phyloP scores from a whole-genome alignment of 2,113 vertebrate species.

The Hyaena hyaena region DNA sequence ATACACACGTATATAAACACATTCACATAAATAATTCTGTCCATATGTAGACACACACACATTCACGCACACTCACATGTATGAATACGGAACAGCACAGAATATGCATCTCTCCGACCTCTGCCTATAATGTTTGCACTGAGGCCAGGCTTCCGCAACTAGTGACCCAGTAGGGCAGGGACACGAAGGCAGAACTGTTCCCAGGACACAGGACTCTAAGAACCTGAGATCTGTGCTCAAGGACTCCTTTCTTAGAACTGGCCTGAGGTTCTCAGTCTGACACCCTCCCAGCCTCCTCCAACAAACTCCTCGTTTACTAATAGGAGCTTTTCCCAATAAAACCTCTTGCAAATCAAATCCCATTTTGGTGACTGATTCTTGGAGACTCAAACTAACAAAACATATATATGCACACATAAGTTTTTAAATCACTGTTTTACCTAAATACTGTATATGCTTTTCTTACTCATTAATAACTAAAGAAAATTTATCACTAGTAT shows the following conservation, averaged over 20 bases:
- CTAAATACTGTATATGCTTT: background rate
- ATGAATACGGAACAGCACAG: background rate
- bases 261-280: too few relatives aligned
- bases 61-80: background rate
- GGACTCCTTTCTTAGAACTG: background rate
- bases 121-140: background rate
- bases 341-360: background rate
- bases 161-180: background rate
- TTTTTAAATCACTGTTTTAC: background rate
- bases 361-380: background rate
- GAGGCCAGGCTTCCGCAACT: background rate
- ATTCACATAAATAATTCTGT: background rate
- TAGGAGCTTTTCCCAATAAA: background rate
- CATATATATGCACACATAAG: background rate
- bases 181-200: background rate
- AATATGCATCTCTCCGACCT: background rate
- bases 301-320: background rate
- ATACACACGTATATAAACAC: background rate
- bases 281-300: background rate
- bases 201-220: background rate
- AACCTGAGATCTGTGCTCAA: background rate
- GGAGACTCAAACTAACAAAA: background rate
- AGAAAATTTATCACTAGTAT: background rate
- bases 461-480: background rate
- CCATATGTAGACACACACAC: background rate